A percentile compares a stretch with the other conserved stretches of the same genome.
Evolutionary conservation across 2,888 invertebrate species (phyloP).

Genomic region (Protophormia terraenovae): DNA sequence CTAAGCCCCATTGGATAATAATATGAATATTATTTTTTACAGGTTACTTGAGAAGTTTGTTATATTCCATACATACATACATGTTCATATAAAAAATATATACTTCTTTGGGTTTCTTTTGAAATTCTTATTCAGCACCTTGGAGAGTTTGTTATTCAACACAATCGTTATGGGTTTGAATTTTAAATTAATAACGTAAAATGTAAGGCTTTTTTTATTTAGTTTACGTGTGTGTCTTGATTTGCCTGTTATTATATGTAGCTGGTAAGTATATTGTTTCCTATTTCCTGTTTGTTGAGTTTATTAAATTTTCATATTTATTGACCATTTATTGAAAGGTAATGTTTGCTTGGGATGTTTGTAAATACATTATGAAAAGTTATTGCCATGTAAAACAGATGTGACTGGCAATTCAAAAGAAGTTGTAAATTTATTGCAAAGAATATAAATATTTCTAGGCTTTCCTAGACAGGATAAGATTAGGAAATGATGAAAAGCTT

Average conservation of each 20-base stretch:
- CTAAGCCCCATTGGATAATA: background rate
- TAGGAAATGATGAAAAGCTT: no score
- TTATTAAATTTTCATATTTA: slow-evolving; percentile 79
- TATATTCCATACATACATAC: background rate
- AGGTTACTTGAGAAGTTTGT: slow-evolving; percentile 64
- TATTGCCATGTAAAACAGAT: slow-evolving; percentile 40
- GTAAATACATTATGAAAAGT: slow-evolving; percentile 47
- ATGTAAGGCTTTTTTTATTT: slow-evolving; percentile 54
- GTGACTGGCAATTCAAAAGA: slow-evolving; percentile 23
- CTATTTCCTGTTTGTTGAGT: slow-evolving; percentile 71
- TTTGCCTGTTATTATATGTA: background rate
- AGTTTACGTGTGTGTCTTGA: slow-evolving; percentile 19
- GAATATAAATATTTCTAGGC: no score
- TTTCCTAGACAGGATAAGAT: no score
- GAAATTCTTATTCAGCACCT: slow-evolving; percentile 43
- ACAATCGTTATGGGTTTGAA: slow-evolving; percentile 67
- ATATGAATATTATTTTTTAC: slow-evolving; percentile 40
- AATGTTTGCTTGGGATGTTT: slow-evolving; percentile 13
- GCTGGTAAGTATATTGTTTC: slow-evolving; percentile 18
- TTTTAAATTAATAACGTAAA: slow-evolving; percentile 64
- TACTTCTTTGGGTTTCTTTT: background rate
- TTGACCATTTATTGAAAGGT: slow-evolving; percentile 74
- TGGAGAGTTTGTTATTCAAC: slow-evolving; percentile 62
- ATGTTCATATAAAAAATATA: background rate
- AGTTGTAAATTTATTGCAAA: background rate